A percentile compares a stretch with the other conserved stretches of the same genome.
These are phyloP conservation scores for Mantis religiosa DNA, from an alignment of 2,888 invertebrate genomes.

Conservation along the genomic window DNA sequence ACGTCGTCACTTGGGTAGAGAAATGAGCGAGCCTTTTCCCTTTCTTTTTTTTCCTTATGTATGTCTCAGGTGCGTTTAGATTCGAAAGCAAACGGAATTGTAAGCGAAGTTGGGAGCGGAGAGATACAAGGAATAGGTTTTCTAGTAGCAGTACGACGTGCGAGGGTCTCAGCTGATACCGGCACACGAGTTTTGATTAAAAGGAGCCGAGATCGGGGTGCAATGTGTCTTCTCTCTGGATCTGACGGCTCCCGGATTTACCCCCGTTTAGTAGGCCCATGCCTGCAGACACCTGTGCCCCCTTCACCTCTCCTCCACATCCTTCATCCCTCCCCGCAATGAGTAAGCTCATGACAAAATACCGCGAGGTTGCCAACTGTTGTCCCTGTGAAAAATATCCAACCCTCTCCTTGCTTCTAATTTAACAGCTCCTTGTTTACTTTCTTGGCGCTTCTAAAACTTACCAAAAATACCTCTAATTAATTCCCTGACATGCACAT, in stretches of 20 bases:
- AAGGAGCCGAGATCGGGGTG: conserved; percentile 15
- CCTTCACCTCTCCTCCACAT: neutral
- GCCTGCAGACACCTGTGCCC: neutral
- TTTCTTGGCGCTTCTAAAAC: neutral
- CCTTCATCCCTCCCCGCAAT: neutral
- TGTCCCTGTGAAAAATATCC: neutral
- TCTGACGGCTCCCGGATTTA: conserved; percentile 17
- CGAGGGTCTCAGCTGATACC: conserved; percentile 11
- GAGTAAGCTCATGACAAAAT: neutral
- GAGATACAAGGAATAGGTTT: neutral
- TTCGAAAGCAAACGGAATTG: conserved; percentile 15
- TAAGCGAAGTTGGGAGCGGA: neutral
- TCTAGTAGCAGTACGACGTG: neutral
- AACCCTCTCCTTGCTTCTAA: neutral
- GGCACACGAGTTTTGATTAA: conserved; percentile 17
- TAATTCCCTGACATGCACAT: neutral
- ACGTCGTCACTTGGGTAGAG: neutral
- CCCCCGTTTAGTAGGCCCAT: neutral
- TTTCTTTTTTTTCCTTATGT: neutral
- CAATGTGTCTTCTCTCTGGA: conserved; percentile 15
- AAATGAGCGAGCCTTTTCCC: neutral
- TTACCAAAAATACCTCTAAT: neutral
- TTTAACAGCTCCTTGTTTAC: neutral
- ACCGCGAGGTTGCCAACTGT: neutral
- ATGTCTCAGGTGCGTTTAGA: conserved; percentile 8